phyloP scores from a whole-genome alignment of 1,140 invertebrate genomes.

The Sitobion miscanthi region DNA sequence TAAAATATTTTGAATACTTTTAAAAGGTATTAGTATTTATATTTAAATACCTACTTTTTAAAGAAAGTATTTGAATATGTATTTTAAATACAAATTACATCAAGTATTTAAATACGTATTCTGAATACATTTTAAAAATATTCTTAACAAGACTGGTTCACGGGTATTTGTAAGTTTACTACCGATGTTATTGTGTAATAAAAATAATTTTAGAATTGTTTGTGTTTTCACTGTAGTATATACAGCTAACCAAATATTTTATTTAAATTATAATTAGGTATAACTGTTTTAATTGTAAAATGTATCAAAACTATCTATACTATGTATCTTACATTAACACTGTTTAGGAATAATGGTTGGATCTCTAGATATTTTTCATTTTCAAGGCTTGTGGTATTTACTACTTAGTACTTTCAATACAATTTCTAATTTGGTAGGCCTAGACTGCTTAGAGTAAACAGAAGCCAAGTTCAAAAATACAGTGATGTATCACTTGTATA shows the following conservation, averaged over 20 bases:
- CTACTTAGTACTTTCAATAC: neutral
- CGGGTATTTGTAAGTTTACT: neutral
- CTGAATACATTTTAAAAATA: too few relatives aligned
- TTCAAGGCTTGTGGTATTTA: neutral
- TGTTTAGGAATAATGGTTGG: neutral
- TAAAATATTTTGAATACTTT: too few relatives aligned
- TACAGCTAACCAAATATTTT: neutral
- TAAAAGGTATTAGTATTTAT: too few relatives aligned
- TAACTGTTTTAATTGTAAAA: neutral
- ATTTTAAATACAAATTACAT: too few relatives aligned
- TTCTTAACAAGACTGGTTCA: too few relatives aligned
- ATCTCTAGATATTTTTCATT: neutral
- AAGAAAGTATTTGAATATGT: too few relatives aligned
- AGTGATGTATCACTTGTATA: neutral
- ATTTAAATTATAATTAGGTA: neutral
- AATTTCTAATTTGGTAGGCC: neutral
- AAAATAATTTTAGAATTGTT: constrained; percentile 1
- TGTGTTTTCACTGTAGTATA: neutral
- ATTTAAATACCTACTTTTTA: too few relatives aligned
- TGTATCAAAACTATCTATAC: neutral
- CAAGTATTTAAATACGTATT: too few relatives aligned
- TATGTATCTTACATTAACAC: neutral
- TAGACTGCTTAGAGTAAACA: constrained; percentile 23
- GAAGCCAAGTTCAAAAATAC: constrained; percentile 25
- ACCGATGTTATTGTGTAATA: neutral